Evolutionary conservation across 2,797 vertebrate species (phyloP).

Genomic region (Amblyraja radiata): DNA sequence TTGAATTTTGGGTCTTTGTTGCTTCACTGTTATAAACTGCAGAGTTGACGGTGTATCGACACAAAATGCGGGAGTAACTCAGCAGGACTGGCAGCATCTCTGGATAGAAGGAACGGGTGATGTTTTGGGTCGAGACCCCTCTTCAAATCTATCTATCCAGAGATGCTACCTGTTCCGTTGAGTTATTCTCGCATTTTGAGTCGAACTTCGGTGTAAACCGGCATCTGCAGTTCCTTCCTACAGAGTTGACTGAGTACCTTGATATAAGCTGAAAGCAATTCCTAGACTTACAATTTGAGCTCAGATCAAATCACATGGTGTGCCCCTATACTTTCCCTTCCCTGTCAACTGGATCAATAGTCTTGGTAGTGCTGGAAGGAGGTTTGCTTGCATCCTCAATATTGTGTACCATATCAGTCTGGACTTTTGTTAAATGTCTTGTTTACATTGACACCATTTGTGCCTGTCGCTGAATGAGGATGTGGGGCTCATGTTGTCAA

Average conservation of each 20-base stretch:
- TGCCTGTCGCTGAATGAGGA: neutral
- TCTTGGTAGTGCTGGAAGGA: neutral
- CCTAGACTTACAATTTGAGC: neutral
- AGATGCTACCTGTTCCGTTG: too few species aligned
- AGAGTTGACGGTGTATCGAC: too few species aligned
- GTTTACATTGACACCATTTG: neutral
- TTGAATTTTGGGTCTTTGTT: neutral
- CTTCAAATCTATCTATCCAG: too few species aligned
- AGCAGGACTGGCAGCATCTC: too few species aligned
- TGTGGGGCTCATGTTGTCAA: neutral
- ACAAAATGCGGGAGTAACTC: too few species aligned
- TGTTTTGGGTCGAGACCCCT: too few species aligned
- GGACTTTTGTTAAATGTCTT: too few species aligned
- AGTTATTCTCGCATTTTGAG: too few species aligned
- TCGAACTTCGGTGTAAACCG: too few species aligned
- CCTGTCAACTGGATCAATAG: neutral
- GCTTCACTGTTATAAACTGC: neutral
- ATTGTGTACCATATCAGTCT: neutral
- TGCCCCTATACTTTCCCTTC: neutral
- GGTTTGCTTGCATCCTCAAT: neutral
- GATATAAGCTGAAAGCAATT: neutral
- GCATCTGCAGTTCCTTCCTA: too few species aligned
- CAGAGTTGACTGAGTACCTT: neutral
- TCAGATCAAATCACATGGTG: neutral
- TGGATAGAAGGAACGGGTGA: too few species aligned